Base-by-base conservation (phyloP, 2,113 vertebrate species). In the Menidia beryllina region DNA sequence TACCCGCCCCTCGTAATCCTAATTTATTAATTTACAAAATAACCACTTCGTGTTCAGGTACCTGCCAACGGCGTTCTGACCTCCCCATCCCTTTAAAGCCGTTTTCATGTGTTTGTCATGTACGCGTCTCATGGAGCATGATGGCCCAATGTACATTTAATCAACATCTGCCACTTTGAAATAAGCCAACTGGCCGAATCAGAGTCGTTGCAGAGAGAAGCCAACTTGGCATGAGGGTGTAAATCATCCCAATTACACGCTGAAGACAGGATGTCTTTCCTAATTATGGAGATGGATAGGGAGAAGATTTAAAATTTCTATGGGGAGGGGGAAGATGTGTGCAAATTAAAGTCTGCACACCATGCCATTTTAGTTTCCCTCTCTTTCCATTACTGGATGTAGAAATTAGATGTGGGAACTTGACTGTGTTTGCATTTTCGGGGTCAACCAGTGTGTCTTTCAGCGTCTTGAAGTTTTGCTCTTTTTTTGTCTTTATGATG, bases 181-280 rank as follows among this genome's bases (percentile, higher is more conserved):
- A 81, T 63, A 72, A 82, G 87, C 87, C 87, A 91, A 84, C 69
- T 86, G 87, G 78, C 67, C 49, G 36, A 87, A 79, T 83, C 75
- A 49, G 84, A 82, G 71, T 79, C 79, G 65, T 75, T 76, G 66
- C 83, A 24, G 78, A 58, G 51, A 68, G 60, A 69, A 73, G 85
- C 87, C 88, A 89, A 88, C 23, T 89, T 89, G 90, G 84, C 84
- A 80, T 13, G 71, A 77, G 75, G 67, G 77, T 2, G 75, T 89
- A 85, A 86, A 86, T 89, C 81, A 84, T 89, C 71, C 78, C 85
- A 86, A 89, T 91, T 88, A 87, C 75, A 86, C 38, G 57, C 67
- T 70, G 72, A 86, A 83, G 87, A 86, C 85, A 82, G 84, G 87
- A 88, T 83, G 88, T 87, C 84, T 86, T 75, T 83, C 77, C 81